These are phyloP conservation scores for Epinotia demarniana DNA, from an alignment of 2,888 invertebrate species.

Conservation along the genomic window DNA sequence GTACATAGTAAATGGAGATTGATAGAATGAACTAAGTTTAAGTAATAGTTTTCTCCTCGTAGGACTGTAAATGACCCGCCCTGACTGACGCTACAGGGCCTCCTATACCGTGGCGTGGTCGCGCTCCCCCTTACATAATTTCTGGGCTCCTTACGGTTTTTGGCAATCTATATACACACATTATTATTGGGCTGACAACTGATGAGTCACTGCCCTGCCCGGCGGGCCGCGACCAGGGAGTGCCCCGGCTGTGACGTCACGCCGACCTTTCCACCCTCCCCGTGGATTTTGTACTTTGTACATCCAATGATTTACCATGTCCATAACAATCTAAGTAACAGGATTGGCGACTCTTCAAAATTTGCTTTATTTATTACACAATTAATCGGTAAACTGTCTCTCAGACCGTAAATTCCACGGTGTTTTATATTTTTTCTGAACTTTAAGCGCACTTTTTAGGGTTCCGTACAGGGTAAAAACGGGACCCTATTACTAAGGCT, in stretches of 20 bases:
- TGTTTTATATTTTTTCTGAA: no score
- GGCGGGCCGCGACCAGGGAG: conserved; percentile 50
- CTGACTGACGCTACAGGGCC: not conserved
- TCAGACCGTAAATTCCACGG: no score
- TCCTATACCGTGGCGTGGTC: not conserved
- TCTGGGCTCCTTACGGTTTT: conserved; percentile 13
- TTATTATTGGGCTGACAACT: conserved; percentile 21
- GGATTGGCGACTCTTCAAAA: not conserved
- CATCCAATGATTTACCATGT: not conserved
- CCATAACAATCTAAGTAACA: not conserved
- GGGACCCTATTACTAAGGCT: no score
- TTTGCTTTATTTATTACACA: not conserved
- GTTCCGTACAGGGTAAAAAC: no score
- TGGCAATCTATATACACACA: conserved; percentile 11
- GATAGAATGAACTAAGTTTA: no score
- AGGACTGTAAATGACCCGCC: not conserved
- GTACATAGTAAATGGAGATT: no score
- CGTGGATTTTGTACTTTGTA: not conserved
- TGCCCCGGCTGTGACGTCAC: conserved; percentile 50
- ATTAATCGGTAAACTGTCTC: not conserved
- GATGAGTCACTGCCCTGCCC: conserved; percentile 61
- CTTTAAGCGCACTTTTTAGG: no score
- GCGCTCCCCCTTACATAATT: conserved; percentile 4
- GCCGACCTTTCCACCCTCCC: conserved; percentile 25
- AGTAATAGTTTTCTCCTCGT: not conserved